A percentile compares a stretch with the other conserved stretches of the same genome.
These are phyloP conservation scores for Trypoxylon attenuatum DNA, from an alignment of 2,888 invertebrate species.

Conservation along the genomic window DNA sequence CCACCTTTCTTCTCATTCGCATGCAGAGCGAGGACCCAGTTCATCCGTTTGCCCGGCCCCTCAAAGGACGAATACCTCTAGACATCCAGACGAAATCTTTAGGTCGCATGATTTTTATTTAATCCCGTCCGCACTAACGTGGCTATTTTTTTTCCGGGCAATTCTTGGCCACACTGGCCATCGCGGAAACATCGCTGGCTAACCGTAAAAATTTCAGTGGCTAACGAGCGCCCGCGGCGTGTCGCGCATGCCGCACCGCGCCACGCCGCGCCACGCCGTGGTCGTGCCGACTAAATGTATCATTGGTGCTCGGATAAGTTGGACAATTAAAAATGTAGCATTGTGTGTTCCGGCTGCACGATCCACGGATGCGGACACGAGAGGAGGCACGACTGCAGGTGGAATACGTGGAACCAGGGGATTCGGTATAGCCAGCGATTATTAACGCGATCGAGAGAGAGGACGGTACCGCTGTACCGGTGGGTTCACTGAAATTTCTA, in stretches of 20 bases:
- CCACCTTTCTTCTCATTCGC: slow-evolving; percentile 52
- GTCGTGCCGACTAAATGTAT: neutral
- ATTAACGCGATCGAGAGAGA: neutral
- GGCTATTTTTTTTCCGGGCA: slow-evolving; percentile 8
- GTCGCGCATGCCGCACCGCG: neutral
- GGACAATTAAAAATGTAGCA: too few relatives aligned
- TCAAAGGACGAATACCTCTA: too few relatives aligned
- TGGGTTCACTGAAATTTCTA: neutral
- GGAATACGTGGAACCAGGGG: neutral
- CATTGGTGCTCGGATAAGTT: neutral
- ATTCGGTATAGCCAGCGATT: neutral
- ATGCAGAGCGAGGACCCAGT: slow-evolving; percentile 64
- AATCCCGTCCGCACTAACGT: slow-evolving; percentile 33
- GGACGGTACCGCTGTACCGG: too few relatives aligned
- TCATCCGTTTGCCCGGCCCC: too few relatives aligned
- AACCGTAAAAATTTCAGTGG: neutral
- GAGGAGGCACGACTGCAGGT: too few relatives aligned
- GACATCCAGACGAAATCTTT: slow-evolving; percentile 47
- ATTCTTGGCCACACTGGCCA: neutral
- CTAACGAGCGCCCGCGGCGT: neutral
- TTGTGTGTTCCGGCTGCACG: neutral
- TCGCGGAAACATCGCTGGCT: neutral
- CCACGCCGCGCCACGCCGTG: neutral
- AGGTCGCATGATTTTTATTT: slow-evolving; percentile 60
- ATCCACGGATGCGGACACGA: neutral